Conservation (phyloP, 1,140 invertebrate species). For the Trissolcus basalis region DNA sequence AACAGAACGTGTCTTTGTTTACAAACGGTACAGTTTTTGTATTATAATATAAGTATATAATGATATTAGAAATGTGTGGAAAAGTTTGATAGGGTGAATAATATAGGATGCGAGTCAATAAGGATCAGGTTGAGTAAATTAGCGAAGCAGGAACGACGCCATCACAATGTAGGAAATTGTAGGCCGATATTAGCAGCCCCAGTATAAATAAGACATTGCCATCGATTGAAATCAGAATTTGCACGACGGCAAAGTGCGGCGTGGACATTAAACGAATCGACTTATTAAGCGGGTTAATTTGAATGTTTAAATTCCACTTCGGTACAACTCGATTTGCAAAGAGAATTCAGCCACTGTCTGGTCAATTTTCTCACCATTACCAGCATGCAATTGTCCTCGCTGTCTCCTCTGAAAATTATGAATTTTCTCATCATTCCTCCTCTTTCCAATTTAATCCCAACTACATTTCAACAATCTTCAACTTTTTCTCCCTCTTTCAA, state of each 20-base stretch:
- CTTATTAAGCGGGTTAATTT: constrained; percentile 75
- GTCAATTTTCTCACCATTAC: constrained; percentile 63
- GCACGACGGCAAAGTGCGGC: constrained; percentile 47
- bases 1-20: no score
- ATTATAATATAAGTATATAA: no score
- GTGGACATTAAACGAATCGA: constrained; percentile 69
- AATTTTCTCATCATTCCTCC: not conserved
- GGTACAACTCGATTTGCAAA: constrained; percentile 72
- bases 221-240: constrained; percentile 72
- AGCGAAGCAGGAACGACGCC: no score
- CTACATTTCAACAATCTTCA: no score
- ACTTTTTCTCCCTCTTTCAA: no score
- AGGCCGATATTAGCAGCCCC: constrained; percentile 1
- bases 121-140: no score
- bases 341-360: constrained; percentile 61
- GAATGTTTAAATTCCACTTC: constrained; percentile 73
- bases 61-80: no score
- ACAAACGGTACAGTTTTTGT: no score
- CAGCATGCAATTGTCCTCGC: constrained; percentile 11
- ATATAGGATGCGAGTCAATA: no score
- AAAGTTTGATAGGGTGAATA: no score
- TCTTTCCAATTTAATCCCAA: not conserved
- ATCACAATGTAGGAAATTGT: no score
- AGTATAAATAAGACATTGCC: constrained; percentile 55
- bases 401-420: no score